Conservation (phyloP, 2,113 vertebrate species). For the Daphoenositta chrysoptera region DNA sequence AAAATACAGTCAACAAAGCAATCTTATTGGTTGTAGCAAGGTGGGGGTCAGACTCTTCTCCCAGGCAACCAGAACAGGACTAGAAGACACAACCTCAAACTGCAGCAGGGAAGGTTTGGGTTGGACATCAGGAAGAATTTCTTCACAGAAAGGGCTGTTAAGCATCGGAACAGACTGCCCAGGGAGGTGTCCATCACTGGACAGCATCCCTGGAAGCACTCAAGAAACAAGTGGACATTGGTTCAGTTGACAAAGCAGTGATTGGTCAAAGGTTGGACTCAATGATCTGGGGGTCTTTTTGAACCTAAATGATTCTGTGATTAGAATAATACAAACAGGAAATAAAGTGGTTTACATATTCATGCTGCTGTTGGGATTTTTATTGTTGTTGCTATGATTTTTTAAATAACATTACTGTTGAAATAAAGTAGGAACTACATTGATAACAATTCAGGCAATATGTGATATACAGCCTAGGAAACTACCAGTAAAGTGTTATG, state of each 20-base stretch:
- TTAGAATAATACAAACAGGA: background rate
- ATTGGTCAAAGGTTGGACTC: background rate
- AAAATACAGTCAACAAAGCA: background rate
- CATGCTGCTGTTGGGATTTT: background rate
- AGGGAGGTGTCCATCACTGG: background rate
- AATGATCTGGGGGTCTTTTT: background rate
- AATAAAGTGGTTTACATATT: constrained; percentile 6
- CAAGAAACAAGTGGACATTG: background rate
- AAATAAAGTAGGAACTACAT: background rate
- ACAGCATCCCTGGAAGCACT: background rate
- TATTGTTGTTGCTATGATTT: background rate
- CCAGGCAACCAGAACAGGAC: background rate
- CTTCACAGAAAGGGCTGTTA: background rate
- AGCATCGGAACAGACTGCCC: background rate
- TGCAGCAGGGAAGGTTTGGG: background rate
- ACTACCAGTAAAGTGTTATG: constrained; percentile 11
- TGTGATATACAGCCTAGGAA: constrained; percentile 10
- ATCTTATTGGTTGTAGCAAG: background rate
- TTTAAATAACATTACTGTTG: background rate
- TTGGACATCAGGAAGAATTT: background rate
- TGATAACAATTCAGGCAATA: constrained; percentile 1
- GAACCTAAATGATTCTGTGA: background rate
- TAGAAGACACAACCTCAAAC: background rate
- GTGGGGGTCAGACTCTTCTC: background rate
- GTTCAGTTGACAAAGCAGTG: background rate